Evolutionary conservation across 2,888 invertebrate species (phyloP), one percentile per base, ranked within the genome.

Genomic region (Entomobrya proxima): DNA sequence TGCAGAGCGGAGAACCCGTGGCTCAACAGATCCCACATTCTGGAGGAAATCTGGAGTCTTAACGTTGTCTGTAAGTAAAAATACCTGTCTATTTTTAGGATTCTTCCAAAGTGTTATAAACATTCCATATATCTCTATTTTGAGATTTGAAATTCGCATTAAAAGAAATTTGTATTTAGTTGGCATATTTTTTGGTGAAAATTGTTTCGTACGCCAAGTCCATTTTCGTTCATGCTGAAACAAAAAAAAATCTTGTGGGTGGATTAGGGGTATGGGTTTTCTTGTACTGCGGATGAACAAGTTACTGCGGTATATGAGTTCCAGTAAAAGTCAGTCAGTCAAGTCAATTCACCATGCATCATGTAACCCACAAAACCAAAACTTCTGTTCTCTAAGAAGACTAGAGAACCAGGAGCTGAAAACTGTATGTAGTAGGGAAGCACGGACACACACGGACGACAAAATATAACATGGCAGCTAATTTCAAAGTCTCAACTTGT

Each of bases 1-100:
- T 97, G 97, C 92, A 94, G 96, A 90, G 96, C 96, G 58, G 96
- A 96, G 93, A 97, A 97, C 94, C 96, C 96, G 92, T 94, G 94
- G 93, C 96, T 97, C 91, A 94, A 94, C 86, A 95, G 95, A 92
- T 96, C 96, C 89, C 88, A 90, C 78, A 95, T 95, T 88, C 94
- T 96, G 86, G 97, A 97, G 93, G 96, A 96, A 93, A 96, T 95
- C 93, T 96, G 96, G 96, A 93, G 95, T 91, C 94, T 97, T 91
- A 95, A 96, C 92, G 96, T 97, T 91, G 96, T 96, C 92, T 97
- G 97, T 96, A 94, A 96, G 96, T 50, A 40, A 24, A n/a, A 32
- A 64, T 7, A 52, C 18, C 21, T 7, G 9, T 15, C 9, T n/a
- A n/a, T 52, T 52, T 52, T 52, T 7, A 18, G n/a, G 18, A 52